A percentile compares a stretch with the other conserved stretches of the same genome.
Evolutionary conservation across 2,888 invertebrate genomes (phyloP).

Genomic region (Perizoma flavofasciatum): DNA sequence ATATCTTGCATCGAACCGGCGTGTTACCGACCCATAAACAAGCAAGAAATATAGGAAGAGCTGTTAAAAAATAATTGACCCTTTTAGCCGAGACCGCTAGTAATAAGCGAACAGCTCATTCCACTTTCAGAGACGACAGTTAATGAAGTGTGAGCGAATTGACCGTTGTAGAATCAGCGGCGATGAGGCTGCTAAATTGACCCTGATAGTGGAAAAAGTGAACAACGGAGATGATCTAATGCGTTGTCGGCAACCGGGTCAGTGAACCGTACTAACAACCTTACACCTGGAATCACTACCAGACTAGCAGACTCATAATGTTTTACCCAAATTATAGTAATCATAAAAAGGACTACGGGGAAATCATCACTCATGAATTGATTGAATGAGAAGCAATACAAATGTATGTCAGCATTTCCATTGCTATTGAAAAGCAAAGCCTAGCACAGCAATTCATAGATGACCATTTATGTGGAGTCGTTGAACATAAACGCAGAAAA

Average conservation of each 20-base stretch:
- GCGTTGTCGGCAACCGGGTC: constrained; percentile 3
- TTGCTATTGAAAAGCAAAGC: too few species aligned
- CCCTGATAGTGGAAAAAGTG: constrained; percentile 43
- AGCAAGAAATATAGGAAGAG: constrained; percentile 13
- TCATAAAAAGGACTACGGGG: too few species aligned
- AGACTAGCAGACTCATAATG: neutral
- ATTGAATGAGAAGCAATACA: too few species aligned
- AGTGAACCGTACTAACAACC: constrained; percentile 6
- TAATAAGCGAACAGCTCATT: constrained; percentile 33
- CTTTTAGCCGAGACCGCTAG: constrained; percentile 30
- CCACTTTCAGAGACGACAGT: constrained; percentile 30
- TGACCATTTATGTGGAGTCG: too few species aligned
- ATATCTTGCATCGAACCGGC: neutral
- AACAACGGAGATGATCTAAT: constrained; percentile 10
- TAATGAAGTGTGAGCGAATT: constrained; percentile 41
- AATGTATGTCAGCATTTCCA: too few species aligned
- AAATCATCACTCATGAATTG: too few species aligned
- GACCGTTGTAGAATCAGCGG: constrained; percentile 33
- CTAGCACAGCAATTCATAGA: too few species aligned
- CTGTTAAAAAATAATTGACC: constrained; percentile 30
- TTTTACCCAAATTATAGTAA: too few species aligned
- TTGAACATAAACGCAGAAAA: too few species aligned
- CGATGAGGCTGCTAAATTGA: constrained; percentile 35
- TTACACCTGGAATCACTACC: constrained; percentile 4
- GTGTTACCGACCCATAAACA: constrained; percentile 16